Conservation (phyloP, 2,113 vertebrate species). For the Mobula birostris region DNA sequence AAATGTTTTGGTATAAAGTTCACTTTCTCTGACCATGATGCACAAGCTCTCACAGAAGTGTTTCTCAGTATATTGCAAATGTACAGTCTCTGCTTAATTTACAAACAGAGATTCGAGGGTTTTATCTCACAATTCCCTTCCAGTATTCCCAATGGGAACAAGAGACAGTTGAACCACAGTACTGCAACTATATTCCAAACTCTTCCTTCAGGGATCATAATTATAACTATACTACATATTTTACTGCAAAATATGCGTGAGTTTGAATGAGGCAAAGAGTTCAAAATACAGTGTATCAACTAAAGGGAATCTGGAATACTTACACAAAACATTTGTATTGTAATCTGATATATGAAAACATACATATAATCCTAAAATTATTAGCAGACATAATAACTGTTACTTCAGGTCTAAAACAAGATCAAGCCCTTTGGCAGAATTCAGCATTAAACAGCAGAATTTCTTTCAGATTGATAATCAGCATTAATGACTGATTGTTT, state of each 20-base stretch:
- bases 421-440: background rate
- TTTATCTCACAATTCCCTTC: background rate
- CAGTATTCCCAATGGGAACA: background rate
- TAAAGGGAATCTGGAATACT: background rate
- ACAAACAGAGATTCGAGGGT: background rate
- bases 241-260: background rate
- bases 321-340: background rate
- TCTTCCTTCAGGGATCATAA: background rate
- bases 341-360: background rate
- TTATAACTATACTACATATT: background rate
- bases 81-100: background rate
- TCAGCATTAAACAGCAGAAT: background rate
- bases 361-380: background rate
- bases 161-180: background rate
- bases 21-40: background rate
- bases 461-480: background rate
- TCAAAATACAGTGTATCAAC: background rate
- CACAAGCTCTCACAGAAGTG: background rate
- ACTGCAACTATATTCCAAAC: background rate
- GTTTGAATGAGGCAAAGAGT: background rate
- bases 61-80: background rate
- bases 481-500: background rate
- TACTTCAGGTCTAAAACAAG: background rate
- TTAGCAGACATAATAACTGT: background rate
- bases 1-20: background rate